Base-by-base conservation (phyloP, 2,888 invertebrate species). In the Molanna angustata region DNA sequence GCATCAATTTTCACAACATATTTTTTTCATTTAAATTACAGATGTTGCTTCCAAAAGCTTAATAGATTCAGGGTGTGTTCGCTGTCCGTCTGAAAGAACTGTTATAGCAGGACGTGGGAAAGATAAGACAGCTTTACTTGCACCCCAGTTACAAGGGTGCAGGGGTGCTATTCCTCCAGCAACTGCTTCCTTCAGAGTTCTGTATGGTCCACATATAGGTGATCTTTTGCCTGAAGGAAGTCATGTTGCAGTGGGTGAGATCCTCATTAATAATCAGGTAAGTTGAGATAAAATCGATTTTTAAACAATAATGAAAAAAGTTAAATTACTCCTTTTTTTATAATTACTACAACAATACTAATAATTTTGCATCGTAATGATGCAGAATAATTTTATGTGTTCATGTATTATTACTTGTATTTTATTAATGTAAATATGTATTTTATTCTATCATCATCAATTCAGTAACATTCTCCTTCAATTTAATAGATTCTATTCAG, bases 51-150 rank as follows among this genome's bases (percentile, higher is more conserved):
- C 41, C 19, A 41, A 21, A 21, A 21, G 4, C 4, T 11, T 21
- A 6, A 17, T 6, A 11, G 17, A 18, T n/a, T 41, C 41, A 19
- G 20, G 3, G 3, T 76, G 77, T 58, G 64, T 76, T n/a, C 66
- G 63, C 58, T 77, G 77, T 62, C 77, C 77, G 9, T 65, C 65
- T 32, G 76, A 76, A 55, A 67, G 71, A 59, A 74, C 74, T 2
- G 56, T 76, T 32, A 65, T 76, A 42, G 69, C 73, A 1, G 72
- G 69, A 60, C 55, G 67, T 22, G 72, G 74, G 1, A 61, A 64
- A 3, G 70, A 72, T 52, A 64, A 66, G 20, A 73, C 72, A 1
- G 57, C 68, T 9, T 58, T 77, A 7, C 69, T 70, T 51, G 60
- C 61, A 35, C 76, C 75, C 2, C 64, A 63, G 2, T 59, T 76